Evolutionary conservation across 2,113 vertebrate species (phyloP).

Genomic region (Conger conger): DNA sequence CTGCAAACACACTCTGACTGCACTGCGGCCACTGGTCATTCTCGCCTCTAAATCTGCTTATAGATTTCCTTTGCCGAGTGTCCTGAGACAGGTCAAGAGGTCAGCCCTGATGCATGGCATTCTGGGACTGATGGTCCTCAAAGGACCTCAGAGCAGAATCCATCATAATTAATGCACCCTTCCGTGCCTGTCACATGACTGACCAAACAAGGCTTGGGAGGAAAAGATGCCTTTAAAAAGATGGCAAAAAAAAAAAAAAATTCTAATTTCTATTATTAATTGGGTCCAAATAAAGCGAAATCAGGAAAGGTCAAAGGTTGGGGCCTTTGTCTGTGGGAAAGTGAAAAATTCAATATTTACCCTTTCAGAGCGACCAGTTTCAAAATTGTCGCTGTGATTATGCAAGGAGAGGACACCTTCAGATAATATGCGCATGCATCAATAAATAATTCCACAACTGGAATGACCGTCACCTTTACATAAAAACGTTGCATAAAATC

Average conservation of each 20-base stretch:
- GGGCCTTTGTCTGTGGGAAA: constrained; percentile 71
- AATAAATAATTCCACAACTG: neutral
- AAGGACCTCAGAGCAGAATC: constrained; percentile 83
- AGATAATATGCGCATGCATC: neutral
- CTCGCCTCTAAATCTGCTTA: constrained; percentile 83
- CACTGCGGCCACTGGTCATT: constrained; percentile 61
- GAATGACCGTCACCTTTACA: neutral
- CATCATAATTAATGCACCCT: constrained; percentile 96
- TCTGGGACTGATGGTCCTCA: constrained; percentile 90
- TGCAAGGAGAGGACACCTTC: neutral
- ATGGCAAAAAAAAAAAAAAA: constrained; percentile 71
- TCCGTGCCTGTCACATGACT: constrained; percentile 78
- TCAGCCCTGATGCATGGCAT: constrained; percentile 83
- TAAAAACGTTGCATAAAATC: neutral
- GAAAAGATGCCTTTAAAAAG: constrained; percentile 78
- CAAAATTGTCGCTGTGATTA: constrained; percentile 35
- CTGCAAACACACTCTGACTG: constrained; percentile 69
- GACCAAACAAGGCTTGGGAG: constrained; percentile 81
- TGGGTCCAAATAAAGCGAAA: constrained; percentile 80
- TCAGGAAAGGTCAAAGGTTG: constrained; percentile 76
- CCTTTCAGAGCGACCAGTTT: constrained; percentile 60
- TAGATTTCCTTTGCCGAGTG: constrained; percentile 87
- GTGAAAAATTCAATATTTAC: constrained; percentile 76
- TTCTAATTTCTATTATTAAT: constrained; percentile 92
- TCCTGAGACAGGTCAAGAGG: constrained; percentile 89